These are phyloP conservation scores for Caranx ignobilis DNA, from an alignment of 2,113 vertebrate species.

Conservation along the genomic window DNA sequence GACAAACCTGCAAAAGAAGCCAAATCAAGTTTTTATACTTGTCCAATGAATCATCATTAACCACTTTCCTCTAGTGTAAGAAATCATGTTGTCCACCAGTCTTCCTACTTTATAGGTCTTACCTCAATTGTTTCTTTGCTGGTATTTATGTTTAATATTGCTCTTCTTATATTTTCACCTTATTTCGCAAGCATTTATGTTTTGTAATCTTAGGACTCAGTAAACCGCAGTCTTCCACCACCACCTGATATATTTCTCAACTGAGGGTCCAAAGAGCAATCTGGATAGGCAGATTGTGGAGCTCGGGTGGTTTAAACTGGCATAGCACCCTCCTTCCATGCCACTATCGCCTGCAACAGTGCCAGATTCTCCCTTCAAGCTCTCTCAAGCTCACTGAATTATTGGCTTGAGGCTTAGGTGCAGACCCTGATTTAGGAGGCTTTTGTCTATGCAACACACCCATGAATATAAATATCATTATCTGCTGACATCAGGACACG, in stretches of 20 bases:
- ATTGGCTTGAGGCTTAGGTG: slow-evolving; percentile 41
- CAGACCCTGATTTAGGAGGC: slow-evolving; percentile 51
- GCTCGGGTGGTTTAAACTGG: slow-evolving; percentile 56
- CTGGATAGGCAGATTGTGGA: slow-evolving; percentile 72
- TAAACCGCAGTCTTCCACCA: slow-evolving; percentile 16
- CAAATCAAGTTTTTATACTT: not conserved
- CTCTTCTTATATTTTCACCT: too few relatives aligned
- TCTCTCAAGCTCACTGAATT: slow-evolving; percentile 56
- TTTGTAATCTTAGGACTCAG: not conserved
- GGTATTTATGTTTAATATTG: too few relatives aligned
- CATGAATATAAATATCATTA: slow-evolving; percentile 70
- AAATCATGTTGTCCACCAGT: not conserved
- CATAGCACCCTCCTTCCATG: slow-evolving; percentile 27
- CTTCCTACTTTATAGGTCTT: too few relatives aligned
- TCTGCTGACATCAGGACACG: slow-evolving; percentile 68
- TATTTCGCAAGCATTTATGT: not conserved
- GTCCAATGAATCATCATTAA: not conserved
- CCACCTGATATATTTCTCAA: slow-evolving; percentile 35
- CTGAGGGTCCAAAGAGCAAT: slow-evolving; percentile 74
- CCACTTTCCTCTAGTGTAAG: not conserved
- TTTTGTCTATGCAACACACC: slow-evolving; percentile 52
- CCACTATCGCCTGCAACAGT: slow-evolving; percentile 28
- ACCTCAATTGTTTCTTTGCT: too few relatives aligned
- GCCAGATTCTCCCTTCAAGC: slow-evolving; percentile 57
- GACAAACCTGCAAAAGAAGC: too few relatives aligned